Percentiles rank a stretch among this genome's conserved stretches.
Conservation (phyloP, 2,113 vertebrate species). For the Lates calcarifer region DNA sequence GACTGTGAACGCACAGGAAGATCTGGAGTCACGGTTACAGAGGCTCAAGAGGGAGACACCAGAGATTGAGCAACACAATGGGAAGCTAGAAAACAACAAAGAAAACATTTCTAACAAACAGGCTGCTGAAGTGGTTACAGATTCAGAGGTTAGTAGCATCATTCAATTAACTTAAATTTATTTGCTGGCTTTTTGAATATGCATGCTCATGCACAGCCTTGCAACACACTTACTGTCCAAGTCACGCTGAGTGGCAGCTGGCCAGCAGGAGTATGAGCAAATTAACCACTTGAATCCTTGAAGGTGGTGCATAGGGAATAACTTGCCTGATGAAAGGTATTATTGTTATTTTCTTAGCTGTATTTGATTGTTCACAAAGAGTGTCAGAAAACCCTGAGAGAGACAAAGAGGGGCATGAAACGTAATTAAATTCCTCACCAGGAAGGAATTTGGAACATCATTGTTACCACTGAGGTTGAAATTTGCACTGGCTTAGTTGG, state of each 20-base stretch:
- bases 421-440: too few relatives aligned
- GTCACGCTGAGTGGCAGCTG: background rate
- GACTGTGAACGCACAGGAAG: conserved; percentile 83
- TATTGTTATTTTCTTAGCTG: background rate
- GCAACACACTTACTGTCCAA: background rate
- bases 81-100: conserved; percentile 55
- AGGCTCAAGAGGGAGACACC: conserved; percentile 84
- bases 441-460: background rate
- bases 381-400: background rate
- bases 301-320: background rate
- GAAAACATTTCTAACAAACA: conserved; percentile 1
- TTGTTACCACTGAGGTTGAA: background rate
- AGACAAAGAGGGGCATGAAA: background rate
- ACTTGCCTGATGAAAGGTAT: too few relatives aligned
- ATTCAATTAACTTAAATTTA: background rate
- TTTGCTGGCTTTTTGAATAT: background rate
- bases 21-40: conserved; percentile 76
- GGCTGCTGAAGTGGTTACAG: conserved; percentile 19
- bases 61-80: conserved; percentile 70
- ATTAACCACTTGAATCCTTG: background rate
- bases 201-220: background rate
- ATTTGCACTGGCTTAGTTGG: background rate
- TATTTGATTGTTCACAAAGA: background rate
- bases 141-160: conserved; percentile 81
- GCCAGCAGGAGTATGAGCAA: background rate